A percentile compares a stretch with the other conserved stretches of the same genome.
Conservation (phyloP, 2,797 vertebrate genomes). For the Acanthurus tractus region DNA sequence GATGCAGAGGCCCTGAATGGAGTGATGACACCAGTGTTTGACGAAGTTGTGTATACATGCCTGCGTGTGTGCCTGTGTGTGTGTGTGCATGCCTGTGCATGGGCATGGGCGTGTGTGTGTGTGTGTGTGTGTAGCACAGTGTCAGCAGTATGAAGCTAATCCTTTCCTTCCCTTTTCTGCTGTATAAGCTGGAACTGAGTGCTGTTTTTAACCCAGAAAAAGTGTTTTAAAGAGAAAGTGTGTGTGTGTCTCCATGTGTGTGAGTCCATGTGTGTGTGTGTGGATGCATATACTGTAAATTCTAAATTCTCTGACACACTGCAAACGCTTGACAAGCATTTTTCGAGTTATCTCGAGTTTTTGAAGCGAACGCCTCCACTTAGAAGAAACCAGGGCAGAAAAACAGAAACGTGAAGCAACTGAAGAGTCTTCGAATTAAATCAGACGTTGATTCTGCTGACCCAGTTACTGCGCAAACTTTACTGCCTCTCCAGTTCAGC, state of each 20-base stretch:
- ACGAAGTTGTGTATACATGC: too few relatives aligned
- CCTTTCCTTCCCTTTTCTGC: background rate
- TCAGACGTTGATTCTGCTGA: constrained; percentile 25
- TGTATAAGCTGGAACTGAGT: background rate
- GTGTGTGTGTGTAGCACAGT: background rate
- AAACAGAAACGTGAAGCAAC: constrained; percentile 1
- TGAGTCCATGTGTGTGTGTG: background rate
- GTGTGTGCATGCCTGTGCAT: background rate
- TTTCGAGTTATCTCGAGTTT: background rate
- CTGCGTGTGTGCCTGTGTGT: too few relatives aligned
- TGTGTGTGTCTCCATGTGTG: background rate
- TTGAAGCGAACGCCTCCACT: background rate
- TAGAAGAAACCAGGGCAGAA: background rate
- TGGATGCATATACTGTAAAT: background rate
- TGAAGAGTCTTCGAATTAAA: constrained; percentile 24
- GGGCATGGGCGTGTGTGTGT: background rate
- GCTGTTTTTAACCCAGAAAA: background rate
- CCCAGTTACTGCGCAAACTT: constrained; percentile 3
- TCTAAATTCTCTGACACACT: too few relatives aligned
- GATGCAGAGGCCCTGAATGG: too few relatives aligned
- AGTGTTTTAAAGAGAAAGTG: background rate
- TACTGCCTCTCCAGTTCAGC: background rate
- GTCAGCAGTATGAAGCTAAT: constrained; percentile 19
- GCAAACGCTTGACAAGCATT: background rate
- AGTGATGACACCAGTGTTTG: too few relatives aligned